Base-by-base conservation (phyloP, 2,888 invertebrate genomes). In the Nebria brevicollis region DNA sequence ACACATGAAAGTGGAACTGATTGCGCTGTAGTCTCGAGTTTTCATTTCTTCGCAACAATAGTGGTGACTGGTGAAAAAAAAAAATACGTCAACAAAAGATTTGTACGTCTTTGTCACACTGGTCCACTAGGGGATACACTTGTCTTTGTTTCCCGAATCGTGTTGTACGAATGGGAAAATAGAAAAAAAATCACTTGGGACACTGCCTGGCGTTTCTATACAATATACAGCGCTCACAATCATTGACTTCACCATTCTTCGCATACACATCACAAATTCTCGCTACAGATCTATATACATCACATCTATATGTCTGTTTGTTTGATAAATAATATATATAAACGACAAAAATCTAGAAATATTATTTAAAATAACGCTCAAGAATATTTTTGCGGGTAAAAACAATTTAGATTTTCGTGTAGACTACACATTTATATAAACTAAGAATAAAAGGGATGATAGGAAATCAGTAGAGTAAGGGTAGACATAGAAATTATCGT, bases 401-500 rank as follows among this genome's bases (percentile, higher is more conserved):
- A 20, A 20, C 20, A 20, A 20, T 20, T 20, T 20, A 20, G 20
- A 20, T 20, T 20, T 20, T 20, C 20, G 20, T 20, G 20, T 20
- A 20, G 20, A 20, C 26, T 70, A 26, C 26, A 13, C 15, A 41
- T 10, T 13, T 15, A 34, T 54, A 54, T 54, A 54, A 1, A 54
- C 13, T 54, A 5, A 34, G 34, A 34, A 34, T 54, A 54, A 68
- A 68, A 15, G 25, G 68, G 25, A 68, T 68, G 68, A 68, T 8
- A 15, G 20, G 25, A 68, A 2, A 25, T 25, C 68, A 68, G 20
- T 15, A 72, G 7, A 34, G 72, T 25, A 34, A 20, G 34, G 72
- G 20, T 11, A 82, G 81, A 83, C 82, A 85, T 87, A 87, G 87
- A 87, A 88, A 87, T 88, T 87, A 87, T 87, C 86, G 86, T 86